phyloP scores from a whole-genome alignment of 53 echinoderm and acorn worm genomes.

The Holothuria leucospilota region DNA sequence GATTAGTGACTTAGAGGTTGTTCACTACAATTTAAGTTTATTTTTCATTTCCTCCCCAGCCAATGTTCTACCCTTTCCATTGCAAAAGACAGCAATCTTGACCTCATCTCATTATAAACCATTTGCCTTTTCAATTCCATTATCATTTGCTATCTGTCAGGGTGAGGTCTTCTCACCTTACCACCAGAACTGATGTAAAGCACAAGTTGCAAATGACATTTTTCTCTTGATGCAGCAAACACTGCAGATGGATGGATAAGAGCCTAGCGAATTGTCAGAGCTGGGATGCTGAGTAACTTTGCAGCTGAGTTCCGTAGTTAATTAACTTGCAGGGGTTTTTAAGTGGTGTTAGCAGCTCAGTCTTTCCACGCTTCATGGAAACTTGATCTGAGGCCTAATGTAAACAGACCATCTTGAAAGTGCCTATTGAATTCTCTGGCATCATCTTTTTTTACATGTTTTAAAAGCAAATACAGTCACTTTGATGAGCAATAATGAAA shows the following conservation, averaged over 20 bases:
- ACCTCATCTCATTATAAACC: slow-evolving; percentile 4
- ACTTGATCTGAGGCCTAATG: slow-evolving; percentile 28
- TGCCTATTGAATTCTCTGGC: slow-evolving; percentile 8
- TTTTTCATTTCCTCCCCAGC: too few relatives aligned
- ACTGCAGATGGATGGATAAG: neutral
- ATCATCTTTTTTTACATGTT: slow-evolving; percentile 24
- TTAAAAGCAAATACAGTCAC: slow-evolving; percentile 17
- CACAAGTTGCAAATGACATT: slow-evolving; percentile 10
- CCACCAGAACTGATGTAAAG: neutral
- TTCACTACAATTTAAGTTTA: too few relatives aligned
- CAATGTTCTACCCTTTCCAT: too few relatives aligned
- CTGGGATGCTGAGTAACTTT: neutral
- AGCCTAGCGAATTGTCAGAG: neutral
- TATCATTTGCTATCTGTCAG: neutral
- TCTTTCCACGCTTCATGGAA: slow-evolving; percentile 27
- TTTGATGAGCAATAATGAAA: too few relatives aligned
- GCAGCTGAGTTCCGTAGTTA: slow-evolving; percentile 21
- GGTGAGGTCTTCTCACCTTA: neutral
- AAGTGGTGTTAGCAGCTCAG: slow-evolving; percentile 24
- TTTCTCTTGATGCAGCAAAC: slow-evolving; percentile 5
- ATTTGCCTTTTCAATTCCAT: neutral
- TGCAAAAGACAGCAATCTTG: too few relatives aligned
- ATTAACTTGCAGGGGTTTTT: slow-evolving; percentile 31
- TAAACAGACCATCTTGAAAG: slow-evolving; percentile 35
- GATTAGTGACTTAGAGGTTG: too few relatives aligned